A percentile compares a stretch with the other conserved stretches of the same genome.
Evolutionary conservation across 2,797 vertebrate genomes (phyloP).

Genomic region (Acanthurus lineatus): DNA sequence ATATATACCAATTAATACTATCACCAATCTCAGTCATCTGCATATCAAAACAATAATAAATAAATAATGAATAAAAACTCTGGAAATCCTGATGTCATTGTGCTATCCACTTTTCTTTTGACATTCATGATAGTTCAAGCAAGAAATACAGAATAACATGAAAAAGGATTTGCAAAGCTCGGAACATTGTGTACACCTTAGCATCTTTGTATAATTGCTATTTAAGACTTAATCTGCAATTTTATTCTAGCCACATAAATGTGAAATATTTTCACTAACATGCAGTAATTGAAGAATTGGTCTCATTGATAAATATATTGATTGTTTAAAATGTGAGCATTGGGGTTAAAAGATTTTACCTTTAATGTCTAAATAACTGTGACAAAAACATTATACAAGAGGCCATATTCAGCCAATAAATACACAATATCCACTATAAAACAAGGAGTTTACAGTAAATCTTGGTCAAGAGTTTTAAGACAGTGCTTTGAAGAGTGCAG

Average conservation of each 20-base stretch:
- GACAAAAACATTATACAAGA: constrained; percentile 46
- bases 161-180: not conserved
- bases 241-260: constrained; percentile 16
- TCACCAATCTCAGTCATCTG: not conserved
- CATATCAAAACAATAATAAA: constrained; percentile 15
- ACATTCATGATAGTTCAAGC: constrained; percentile 43
- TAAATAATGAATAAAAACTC: constrained; percentile 44
- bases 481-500: constrained; percentile 55
- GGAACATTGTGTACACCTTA: not conserved
- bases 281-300: not conserved
- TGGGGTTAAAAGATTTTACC: not conserved
- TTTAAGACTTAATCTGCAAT: not conserved
- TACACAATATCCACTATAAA: constrained; percentile 56
- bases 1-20: not conserved
- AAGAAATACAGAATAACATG: constrained; percentile 13
- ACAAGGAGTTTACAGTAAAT: constrained; percentile 51
- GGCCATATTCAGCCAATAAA: constrained; percentile 65
- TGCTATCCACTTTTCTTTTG: constrained; percentile 13
- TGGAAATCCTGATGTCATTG: constrained; percentile 28
- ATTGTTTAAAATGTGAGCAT: constrained; percentile 5
- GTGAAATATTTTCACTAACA: constrained; percentile 20
- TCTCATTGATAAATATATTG: constrained; percentile 5
- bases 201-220: constrained; percentile 8
- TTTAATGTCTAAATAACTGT: constrained; percentile 9
- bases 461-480: constrained; percentile 60